Evolutionary conservation across 2,113 vertebrate genomes (phyloP).

Genomic region (Salvelinus sp.): DNA sequence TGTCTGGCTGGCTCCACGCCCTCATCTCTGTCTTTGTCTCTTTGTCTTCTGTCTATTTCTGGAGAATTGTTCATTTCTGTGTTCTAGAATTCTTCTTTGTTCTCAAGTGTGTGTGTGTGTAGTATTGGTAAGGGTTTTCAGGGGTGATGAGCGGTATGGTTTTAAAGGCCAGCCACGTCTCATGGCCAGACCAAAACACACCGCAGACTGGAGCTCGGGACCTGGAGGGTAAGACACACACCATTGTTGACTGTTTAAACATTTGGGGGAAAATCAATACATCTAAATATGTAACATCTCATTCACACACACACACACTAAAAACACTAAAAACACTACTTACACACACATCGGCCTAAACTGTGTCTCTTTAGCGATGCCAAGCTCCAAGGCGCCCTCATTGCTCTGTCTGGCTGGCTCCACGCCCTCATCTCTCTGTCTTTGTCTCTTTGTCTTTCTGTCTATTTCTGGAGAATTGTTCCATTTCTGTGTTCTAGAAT

Average conservation of each 20-base stretch:
- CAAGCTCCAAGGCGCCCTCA: no score
- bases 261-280: no score
- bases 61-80: neutral
- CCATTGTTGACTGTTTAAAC: neutral
- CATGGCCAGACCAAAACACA: constrained; percentile 98
- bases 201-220: constrained; percentile 84
- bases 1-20: no score
- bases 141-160: constrained; percentile 95
- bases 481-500: constrained; percentile 1
- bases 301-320: neutral
- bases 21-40: no score
- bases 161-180: constrained; percentile 91
- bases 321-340: no score
- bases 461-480: neutral
- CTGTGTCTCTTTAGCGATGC: constrained; percentile 67
- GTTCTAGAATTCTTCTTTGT: constrained; percentile 5
- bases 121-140: constrained; percentile 99
- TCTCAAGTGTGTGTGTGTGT: constrained; percentile 35
- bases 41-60: neutral
- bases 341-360: no score
- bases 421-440: neutral
- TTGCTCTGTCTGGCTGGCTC: no score
- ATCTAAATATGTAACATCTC: no score
- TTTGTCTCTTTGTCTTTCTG: neutral
- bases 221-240: constrained; percentile 81